Conservation (phyloP, 2,113 vertebrate genomes). For the Dromaius novaehollandiae region DNA sequence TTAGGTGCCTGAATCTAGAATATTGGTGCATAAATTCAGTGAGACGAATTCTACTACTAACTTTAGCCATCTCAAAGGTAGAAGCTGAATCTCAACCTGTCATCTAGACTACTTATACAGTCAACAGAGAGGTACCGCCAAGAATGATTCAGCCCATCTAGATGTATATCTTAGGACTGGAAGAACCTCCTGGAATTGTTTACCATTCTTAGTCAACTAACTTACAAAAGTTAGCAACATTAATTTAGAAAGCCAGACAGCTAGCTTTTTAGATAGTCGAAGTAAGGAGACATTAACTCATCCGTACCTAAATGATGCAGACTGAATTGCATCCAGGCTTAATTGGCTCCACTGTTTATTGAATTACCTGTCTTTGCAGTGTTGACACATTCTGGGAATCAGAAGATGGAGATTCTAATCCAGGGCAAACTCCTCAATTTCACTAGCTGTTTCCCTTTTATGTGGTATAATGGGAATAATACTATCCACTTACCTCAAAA, state of each 20-base stretch:
- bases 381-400: not conserved
- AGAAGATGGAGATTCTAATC: not conserved
- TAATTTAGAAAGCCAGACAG: not conserved
- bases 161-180: not conserved
- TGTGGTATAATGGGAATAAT: not conserved
- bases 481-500: not conserved
- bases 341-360: not conserved
- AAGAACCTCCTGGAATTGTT: not conserved
- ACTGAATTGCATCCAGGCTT: not conserved
- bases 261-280: not conserved
- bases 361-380: not conserved
- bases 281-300: not conserved
- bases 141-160: not conserved
- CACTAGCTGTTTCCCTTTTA: not conserved
- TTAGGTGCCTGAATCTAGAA: not conserved
- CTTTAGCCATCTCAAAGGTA: not conserved
- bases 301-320: not conserved
- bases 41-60: not conserved
- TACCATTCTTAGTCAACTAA: not conserved
- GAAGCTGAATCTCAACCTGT: not conserved
- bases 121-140: not conserved
- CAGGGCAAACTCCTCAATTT: not conserved
- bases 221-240: not conserved
- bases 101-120: not conserved
- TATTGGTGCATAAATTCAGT: not conserved